Percentiles rank a stretch among this genome's conserved stretches.
These are phyloP conservation scores for Ommatoiulus sabulosus DNA, from an alignment of 2,888 invertebrate species.

Conservation along the genomic window DNA sequence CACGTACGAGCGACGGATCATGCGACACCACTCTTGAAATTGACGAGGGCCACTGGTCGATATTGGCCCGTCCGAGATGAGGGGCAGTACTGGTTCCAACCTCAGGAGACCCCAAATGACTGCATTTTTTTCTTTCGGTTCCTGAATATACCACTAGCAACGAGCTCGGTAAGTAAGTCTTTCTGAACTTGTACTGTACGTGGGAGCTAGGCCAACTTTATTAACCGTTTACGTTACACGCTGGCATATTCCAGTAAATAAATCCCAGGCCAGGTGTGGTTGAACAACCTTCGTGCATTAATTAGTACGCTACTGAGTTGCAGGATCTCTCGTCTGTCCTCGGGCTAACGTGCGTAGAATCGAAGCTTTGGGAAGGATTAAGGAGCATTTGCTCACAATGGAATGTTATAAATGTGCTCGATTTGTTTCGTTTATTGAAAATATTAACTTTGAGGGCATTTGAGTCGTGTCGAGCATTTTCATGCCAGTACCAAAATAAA, in stretches of 20 bases:
- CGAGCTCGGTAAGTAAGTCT: not conserved
- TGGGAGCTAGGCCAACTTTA: not conserved
- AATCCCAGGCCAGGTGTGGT: not conserved
- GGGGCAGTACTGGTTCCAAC: not conserved
- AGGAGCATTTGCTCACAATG: no score
- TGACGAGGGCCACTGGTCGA: not conserved
- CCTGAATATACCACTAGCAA: not conserved
- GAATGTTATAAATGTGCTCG: no score
- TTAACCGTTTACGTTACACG: no score
- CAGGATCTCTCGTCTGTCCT: not conserved
- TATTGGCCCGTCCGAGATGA: not conserved
- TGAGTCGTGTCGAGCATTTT: no score
- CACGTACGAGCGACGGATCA: not conserved
- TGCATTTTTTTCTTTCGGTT: not conserved
- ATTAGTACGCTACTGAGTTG: not conserved
- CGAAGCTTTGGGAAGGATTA: no score
- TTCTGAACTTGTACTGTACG: not conserved
- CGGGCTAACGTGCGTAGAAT: not conserved
- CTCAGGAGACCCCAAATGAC: not conserved
- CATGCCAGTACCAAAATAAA: no score
- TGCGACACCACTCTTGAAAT: no score
- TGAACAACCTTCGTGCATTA: slow-evolving; percentile 20
- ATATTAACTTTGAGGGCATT: no score
- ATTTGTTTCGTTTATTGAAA: not conserved
- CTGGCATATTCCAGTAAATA: not conserved